Conservation (phyloP, 2,888 invertebrate genomes). For the Chrysopilus asiliformis region DNA sequence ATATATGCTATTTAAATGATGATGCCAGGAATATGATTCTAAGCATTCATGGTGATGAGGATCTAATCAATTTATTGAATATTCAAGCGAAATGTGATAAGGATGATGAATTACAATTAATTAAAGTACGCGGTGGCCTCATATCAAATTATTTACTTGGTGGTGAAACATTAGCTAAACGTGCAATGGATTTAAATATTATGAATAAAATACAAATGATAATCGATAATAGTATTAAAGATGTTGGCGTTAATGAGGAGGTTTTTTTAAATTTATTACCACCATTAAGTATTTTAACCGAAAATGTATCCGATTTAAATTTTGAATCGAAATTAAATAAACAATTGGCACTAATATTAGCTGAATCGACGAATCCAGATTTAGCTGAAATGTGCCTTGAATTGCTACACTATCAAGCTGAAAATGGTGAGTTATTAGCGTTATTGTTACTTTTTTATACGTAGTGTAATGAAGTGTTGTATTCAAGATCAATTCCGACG, state of each 20-base stretch:
- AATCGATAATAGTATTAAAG: slow-evolving; percentile 34
- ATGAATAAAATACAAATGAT: slow-evolving; percentile 42
- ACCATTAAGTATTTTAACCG: slow-evolving; percentile 47
- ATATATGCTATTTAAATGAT: slow-evolving; percentile 81
- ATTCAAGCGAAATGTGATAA: slow-evolving; percentile 26
- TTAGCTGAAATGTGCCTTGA: slow-evolving; percentile 65
- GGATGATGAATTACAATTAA: slow-evolving; percentile 38
- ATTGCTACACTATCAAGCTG: slow-evolving; percentile 60
- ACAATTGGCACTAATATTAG: slow-evolving; percentile 45
- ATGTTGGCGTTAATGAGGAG: slow-evolving; percentile 42
- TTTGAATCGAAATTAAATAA: slow-evolving; percentile 43
- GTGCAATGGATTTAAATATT: slow-evolving; percentile 42
- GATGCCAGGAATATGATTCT: slow-evolving; percentile 43
- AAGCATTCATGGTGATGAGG: slow-evolving; percentile 39
- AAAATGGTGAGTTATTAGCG: slow-evolving; percentile 51
- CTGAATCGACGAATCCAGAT: slow-evolving; percentile 52
- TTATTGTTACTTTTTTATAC: too few species aligned
- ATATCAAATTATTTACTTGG: slow-evolving; percentile 68
- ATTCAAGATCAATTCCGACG: too few species aligned
- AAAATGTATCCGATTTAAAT: slow-evolving; percentile 46
- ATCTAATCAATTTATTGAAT: slow-evolving; percentile 36
- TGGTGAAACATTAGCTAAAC: slow-evolving; percentile 51
- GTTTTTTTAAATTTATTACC: slow-evolving; percentile 42
- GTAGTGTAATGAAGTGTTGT: too few species aligned
- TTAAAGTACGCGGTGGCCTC: slow-evolving; percentile 58